Conservation (phyloP, 2,888 invertebrate species). For the Drosophila robusta region DNA sequence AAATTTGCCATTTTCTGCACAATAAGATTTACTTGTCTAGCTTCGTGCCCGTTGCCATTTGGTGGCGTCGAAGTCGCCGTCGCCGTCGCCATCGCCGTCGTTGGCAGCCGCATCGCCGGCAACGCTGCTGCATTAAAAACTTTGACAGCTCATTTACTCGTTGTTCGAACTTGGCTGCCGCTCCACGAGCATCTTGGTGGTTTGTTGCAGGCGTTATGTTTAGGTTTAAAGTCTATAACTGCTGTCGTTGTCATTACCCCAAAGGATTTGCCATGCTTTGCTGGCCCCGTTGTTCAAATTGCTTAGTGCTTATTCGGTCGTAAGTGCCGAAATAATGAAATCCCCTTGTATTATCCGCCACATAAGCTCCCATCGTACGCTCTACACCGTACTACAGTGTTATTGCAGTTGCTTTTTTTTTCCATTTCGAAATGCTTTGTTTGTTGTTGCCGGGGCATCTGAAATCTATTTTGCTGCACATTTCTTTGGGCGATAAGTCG, state of each 20-base stretch:
- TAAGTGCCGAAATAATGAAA: slow-evolving; percentile 81
- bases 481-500: slow-evolving; percentile 82
- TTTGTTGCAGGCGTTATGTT: slow-evolving; percentile 61
- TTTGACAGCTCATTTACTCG: slow-evolving; percentile 82
- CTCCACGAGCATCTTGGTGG: slow-evolving; percentile 31
- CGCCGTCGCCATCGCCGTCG: slow-evolving; percentile 26
- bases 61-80: slow-evolving; percentile 33
- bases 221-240: slow-evolving; percentile 76
- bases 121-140: slow-evolving; percentile 77
- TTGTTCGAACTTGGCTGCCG: slow-evolving; percentile 71
- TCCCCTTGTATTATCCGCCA: slow-evolving; percentile 77
- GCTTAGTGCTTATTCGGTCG: slow-evolving; percentile 77
- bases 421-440: slow-evolving; percentile 18
- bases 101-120: slow-evolving; percentile 51
- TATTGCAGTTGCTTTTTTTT: slow-evolving; percentile 25
- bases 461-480: slow-evolving; percentile 75
- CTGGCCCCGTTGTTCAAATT: slow-evolving; percentile 68
- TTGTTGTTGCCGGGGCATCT: slow-evolving; percentile 11
- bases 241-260: slow-evolving; percentile 69
- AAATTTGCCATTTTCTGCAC: slow-evolving; percentile 84
- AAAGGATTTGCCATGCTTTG: slow-evolving; percentile 66
- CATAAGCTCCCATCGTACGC: slow-evolving; percentile 69
- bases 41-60: slow-evolving; percentile 77
- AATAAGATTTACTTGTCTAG: slow-evolving; percentile 83
- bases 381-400: slow-evolving; percentile 6